These are phyloP conservation scores for Lepidurus arcticus DNA, from an alignment of 1,140 invertebrate species.

Conservation along the genomic window DNA sequence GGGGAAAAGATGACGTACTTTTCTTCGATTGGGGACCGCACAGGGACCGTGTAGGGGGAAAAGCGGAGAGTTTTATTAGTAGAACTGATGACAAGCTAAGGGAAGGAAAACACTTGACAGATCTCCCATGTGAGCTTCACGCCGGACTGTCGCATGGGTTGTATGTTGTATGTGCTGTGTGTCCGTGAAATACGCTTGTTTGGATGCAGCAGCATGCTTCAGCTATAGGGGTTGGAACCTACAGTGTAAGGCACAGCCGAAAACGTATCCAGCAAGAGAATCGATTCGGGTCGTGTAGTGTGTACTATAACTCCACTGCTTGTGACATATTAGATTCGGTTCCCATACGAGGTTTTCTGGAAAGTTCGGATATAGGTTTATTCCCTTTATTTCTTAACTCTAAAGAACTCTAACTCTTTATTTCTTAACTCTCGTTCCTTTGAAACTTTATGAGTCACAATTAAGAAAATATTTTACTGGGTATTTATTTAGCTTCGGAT, in stretches of 20 bases:
- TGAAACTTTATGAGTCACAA: too few species aligned
- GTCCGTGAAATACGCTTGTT: slow-evolving; percentile 3
- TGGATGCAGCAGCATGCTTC: neutral
- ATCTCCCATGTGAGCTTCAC: neutral
- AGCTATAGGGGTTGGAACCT: neutral
- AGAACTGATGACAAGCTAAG: neutral
- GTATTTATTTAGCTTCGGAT: too few species aligned
- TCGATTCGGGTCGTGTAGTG: neutral
- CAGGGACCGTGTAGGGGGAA: neutral
- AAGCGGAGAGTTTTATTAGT: neutral
- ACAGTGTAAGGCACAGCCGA: neutral
- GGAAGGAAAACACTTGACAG: slow-evolving; percentile 10
- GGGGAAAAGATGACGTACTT: neutral
- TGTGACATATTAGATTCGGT: neutral
- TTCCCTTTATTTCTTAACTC: too few species aligned
- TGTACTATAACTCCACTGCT: neutral
- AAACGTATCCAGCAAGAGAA: neutral
- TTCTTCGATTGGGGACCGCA: neutral
- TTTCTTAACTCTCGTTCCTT: too few species aligned
- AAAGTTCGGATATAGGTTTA: too few species aligned
- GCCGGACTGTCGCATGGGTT: neutral
- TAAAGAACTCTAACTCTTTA: too few species aligned
- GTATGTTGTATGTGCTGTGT: neutral
- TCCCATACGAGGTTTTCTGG: too few species aligned
- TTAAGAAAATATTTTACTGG: too few species aligned